Evolutionary conservation across 1,140 invertebrate species (phyloP).

Genomic region (Anoplophora glabripennis): DNA sequence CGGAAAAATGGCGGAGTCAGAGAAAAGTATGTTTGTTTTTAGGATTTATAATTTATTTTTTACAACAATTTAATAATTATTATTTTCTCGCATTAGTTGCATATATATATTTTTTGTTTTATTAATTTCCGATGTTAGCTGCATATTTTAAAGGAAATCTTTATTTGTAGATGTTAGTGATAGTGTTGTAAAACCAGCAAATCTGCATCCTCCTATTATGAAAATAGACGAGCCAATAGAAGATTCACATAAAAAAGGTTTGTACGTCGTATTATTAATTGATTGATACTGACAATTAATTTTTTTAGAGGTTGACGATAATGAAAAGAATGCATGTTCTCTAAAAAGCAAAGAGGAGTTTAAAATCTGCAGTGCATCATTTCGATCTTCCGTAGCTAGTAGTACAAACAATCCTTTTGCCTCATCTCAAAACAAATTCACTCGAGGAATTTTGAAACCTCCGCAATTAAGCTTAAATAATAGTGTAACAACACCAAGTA

Average conservation of each 20-base stretch:
- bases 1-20: constrained; percentile 21
- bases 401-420: constrained; percentile 25
- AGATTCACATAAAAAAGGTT: constrained; percentile 34
- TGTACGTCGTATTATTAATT: not conserved
- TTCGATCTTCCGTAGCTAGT: constrained; percentile 8
- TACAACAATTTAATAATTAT: not conserved
- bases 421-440: constrained; percentile 25
- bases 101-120: constrained; percentile 1
- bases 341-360: constrained; percentile 22
- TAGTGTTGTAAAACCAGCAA: constrained; percentile 6
- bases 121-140: not conserved
- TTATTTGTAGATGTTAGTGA: not conserved
- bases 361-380: constrained; percentile 29
- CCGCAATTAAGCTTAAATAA: constrained; percentile 35
- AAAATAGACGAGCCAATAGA: constrained; percentile 41
- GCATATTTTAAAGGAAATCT: not conserved
- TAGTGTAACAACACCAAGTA: constrained; percentile 15
- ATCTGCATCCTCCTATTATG: constrained; percentile 37
- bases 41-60: not conserved
- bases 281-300: constrained; percentile 5
- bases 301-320: constrained; percentile 32
- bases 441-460: constrained; percentile 35
- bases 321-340: constrained; percentile 26
- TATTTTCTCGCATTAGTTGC: not conserved
- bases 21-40: constrained; percentile 23